Evolutionary conservation across 2,888 invertebrate genomes (phyloP).

Genomic region (Andrena trimmerana): DNA sequence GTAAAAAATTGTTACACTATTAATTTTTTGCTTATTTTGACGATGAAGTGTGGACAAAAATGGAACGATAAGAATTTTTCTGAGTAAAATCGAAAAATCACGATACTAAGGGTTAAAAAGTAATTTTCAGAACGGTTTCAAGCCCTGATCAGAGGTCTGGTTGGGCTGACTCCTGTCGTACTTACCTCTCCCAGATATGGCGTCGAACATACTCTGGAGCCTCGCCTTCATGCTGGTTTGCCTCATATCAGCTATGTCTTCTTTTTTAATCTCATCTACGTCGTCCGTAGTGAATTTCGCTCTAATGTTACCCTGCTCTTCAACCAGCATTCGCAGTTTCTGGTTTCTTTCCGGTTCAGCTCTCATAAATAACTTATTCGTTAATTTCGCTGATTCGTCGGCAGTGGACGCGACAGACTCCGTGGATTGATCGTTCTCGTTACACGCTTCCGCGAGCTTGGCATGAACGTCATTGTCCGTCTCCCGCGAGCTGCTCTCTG

Average conservation of each 20-base stretch:
- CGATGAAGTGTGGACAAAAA: too few relatives aligned
- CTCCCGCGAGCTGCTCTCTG: not conserved
- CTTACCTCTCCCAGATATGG: slow-evolving; percentile 83
- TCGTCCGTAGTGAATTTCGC: slow-evolving; percentile 78
- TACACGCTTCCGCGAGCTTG: not conserved
- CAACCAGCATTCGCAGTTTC: slow-evolving; percentile 78
- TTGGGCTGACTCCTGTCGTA: not conserved
- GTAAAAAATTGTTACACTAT: too few relatives aligned
- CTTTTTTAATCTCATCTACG: slow-evolving; percentile 82
- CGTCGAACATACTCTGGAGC: slow-evolving; percentile 83
- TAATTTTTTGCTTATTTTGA: too few relatives aligned
- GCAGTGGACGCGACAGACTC: not conserved
- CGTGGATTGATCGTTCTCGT: not conserved
- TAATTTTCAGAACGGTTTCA: too few relatives aligned
- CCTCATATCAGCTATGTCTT: slow-evolving; percentile 82
- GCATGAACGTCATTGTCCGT: not conserved
- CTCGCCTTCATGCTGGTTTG: slow-evolving; percentile 82
- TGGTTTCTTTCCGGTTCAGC: slow-evolving; percentile 81
- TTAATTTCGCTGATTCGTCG: slow-evolving; percentile 55
- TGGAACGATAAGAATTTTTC: too few relatives aligned
- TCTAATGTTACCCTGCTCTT: slow-evolving; percentile 78
- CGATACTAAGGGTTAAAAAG: too few relatives aligned
- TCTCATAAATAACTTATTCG: slow-evolving; percentile 82
- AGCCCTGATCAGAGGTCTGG: too few relatives aligned
- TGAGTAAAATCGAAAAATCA: too few relatives aligned